Percentiles rank a stretch among this genome's conserved stretches.
phyloP scores from a whole-genome alignment of 2,113 vertebrate genomes.

The Gulo gulo region DNA sequence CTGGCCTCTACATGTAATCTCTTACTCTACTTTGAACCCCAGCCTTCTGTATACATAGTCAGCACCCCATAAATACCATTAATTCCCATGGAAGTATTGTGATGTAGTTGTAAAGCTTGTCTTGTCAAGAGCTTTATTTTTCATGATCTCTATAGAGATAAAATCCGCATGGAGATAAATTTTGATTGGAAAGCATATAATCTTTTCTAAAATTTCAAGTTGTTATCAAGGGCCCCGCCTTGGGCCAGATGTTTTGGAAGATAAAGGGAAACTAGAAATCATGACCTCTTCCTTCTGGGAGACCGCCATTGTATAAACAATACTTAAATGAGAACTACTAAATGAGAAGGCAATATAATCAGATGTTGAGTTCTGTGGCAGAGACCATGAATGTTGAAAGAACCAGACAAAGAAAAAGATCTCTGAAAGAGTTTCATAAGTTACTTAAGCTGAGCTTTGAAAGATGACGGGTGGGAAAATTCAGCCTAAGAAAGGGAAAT shows the following conservation, averaged over 20 bases:
- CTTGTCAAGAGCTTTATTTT: not conserved
- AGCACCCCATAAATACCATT: not conserved
- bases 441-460: not conserved
- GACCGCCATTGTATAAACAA: not conserved
- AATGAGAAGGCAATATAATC: not conserved
- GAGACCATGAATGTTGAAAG: not conserved
- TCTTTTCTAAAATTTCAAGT: slow-evolving; percentile 8
- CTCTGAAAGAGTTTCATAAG: not conserved
- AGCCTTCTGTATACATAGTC: not conserved
- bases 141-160: not conserved
- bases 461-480: not conserved
- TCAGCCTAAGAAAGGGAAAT: not conserved
- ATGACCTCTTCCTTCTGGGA: not conserved
- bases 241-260: not conserved
- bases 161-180: not conserved
- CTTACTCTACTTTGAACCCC: not conserved
- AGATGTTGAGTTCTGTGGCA: not conserved
- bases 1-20: not conserved
- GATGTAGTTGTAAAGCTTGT: not conserved
- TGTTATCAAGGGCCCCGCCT: not conserved
- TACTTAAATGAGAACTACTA: not conserved
- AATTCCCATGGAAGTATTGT: not conserved
- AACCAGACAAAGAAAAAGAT: not conserved
- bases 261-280: not conserved
- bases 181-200: not conserved